Base-by-base conservation (phyloP, 2,888 invertebrate genomes). In the Phengaris alcon region DNA sequence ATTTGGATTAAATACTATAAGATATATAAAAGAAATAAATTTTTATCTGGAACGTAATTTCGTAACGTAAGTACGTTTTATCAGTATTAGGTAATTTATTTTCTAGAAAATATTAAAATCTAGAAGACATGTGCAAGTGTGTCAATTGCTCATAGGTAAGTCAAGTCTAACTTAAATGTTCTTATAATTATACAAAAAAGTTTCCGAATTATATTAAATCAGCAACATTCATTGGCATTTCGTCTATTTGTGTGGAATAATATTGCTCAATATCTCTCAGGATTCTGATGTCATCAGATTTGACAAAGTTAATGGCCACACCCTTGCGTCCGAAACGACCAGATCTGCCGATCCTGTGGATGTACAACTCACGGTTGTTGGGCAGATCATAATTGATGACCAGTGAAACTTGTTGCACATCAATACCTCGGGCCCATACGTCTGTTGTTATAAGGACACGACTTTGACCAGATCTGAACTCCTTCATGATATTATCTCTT, bases 371-470 rank as follows among this genome's bases (percentile, higher is more conserved):
- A 95, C 99, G 97, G 94, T 99, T 99, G 94, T 99, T 99, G 5
- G 99, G 99, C 80, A 99, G 94, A 90, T 99, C 99, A 85, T 99
- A 99, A 92, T 99, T 99, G 82, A 99, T 99, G 76, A 99, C 99
- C 81, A 99, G 94, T 0, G 99, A 99, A 0, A 99, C 99, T 93
- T 99, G 99, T 85, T 99, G 99, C 0, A 99, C 99, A 85, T 99
- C 99, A 82, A 99, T 98, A 83, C 99, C 99, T 90, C 99, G 95
- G 0, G 99, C 99, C 99, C 99, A 99, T 44, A 99, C 99, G 87
- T 99, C 99, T 10, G 99, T 99, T 64, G 99, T 99, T 80, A 99
- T 99, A 13, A 99, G 94, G 0, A 99, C 99, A 78, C 97, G 95
- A 82, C 97, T 97, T 87, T 97, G 97, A 35, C 99, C 99, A 73